Percentiles rank a stretch among this genome's conserved stretches.
phyloP scores from a whole-genome alignment of 1,140 invertebrate genomes.

The Drosophila leontia region DNA sequence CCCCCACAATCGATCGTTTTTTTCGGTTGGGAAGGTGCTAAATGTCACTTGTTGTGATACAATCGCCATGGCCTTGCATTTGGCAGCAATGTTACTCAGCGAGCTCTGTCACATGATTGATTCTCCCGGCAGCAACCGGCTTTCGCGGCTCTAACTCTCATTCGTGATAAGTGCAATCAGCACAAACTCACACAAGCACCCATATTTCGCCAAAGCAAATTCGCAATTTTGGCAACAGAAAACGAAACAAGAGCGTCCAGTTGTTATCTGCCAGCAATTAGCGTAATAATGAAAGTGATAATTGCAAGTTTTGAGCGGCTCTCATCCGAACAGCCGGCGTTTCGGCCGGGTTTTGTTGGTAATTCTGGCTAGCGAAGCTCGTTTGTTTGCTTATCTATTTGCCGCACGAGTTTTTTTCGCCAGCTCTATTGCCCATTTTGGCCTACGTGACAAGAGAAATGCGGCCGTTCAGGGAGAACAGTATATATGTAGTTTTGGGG shows the following conservation, averaged over 20 bases:
- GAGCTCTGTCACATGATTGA: slow-evolving; percentile 64
- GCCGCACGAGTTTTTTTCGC: slow-evolving; percentile 51
- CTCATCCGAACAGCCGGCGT: slow-evolving; percentile 35
- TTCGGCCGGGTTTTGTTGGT: slow-evolving; percentile 34
- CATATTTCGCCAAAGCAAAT: slow-evolving; percentile 16
- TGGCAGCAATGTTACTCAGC: slow-evolving; percentile 31
- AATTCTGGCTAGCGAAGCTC: slow-evolving; percentile 32
- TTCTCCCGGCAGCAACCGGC: slow-evolving; percentile 48
- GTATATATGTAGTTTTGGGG: not conserved
- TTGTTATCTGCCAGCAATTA: slow-evolving; percentile 71
- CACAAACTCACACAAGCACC: slow-evolving; percentile 9
- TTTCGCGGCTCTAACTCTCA: slow-evolving; percentile 45
- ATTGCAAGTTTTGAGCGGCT: slow-evolving; percentile 63
- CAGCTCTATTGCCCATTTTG: slow-evolving; percentile 40
- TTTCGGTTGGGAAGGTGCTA: slow-evolving; percentile 24
- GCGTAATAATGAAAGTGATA: slow-evolving; percentile 74
- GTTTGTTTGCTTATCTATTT: slow-evolving; percentile 77
- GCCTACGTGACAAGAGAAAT: slow-evolving; percentile 72
- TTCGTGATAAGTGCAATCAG: slow-evolving; percentile 72
- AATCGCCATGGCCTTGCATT: slow-evolving; percentile 51
- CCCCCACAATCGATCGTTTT: slow-evolving; percentile 1
- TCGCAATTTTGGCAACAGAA: slow-evolving; percentile 55
- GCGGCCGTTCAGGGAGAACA: slow-evolving; percentile 2
- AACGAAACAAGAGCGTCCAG: slow-evolving; percentile 14
- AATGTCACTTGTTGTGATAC: slow-evolving; percentile 17